Conservation (phyloP, 2,888 invertebrate species). For the Adineta ricciae region DNA sequence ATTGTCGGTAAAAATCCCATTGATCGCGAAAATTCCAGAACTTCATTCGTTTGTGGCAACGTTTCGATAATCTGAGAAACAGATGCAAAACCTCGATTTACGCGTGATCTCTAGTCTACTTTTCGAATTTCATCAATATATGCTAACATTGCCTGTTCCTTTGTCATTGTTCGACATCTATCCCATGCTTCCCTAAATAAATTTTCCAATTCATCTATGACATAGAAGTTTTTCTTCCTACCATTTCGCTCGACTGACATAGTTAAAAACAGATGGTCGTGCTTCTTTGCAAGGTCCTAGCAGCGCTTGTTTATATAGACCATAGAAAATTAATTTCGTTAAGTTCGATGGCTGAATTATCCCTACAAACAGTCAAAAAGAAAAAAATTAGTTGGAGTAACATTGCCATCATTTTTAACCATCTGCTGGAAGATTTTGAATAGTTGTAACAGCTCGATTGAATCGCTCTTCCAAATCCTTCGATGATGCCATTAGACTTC, state of each 20-base stretch:
- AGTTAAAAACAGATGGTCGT: slow-evolving; percentile 82
- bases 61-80: slow-evolving; percentile 73
- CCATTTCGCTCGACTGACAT: slow-evolving; percentile 79
- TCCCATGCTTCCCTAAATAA: slow-evolving; percentile 69
- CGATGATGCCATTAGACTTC: background rate
- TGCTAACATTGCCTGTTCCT: slow-evolving; percentile 73
- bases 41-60: slow-evolving; percentile 84
- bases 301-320: slow-evolving; percentile 84
- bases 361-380: slow-evolving; percentile 54
- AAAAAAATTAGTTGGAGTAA: too few relatives aligned
- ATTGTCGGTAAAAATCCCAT: slow-evolving; percentile 61
- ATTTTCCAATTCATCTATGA: background rate
- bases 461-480: slow-evolving; percentile 69
- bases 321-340: slow-evolving; percentile 83
- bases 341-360: slow-evolving; percentile 90
- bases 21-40: slow-evolving; percentile 74
- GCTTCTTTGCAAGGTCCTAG: slow-evolving; percentile 68
- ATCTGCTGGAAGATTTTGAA: slow-evolving; percentile 81
- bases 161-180: slow-evolving; percentile 69
- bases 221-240: slow-evolving; percentile 35
- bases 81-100: too few relatives aligned
- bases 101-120: slow-evolving; percentile 51
- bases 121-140: slow-evolving; percentile 84
- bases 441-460: slow-evolving; percentile 82
- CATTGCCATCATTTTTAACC: slow-evolving; percentile 58